A percentile compares a stretch with the other conserved stretches of the same genome.
Evolutionary conservation across 1,140 invertebrate species (phyloP).

Genomic region (Musca vetustissima): DNA sequence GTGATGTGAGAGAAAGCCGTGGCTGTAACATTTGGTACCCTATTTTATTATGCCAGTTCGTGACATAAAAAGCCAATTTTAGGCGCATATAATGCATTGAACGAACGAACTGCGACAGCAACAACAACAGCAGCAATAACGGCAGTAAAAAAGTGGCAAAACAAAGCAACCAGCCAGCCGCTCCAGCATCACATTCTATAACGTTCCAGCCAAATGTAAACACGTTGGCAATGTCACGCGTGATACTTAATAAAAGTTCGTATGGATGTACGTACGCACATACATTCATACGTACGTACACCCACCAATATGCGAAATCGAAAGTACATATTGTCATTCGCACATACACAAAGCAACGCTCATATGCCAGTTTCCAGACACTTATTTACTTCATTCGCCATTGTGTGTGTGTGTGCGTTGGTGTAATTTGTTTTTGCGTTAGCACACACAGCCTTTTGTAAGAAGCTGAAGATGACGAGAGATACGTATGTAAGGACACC

Average conservation of each 20-base stretch:
- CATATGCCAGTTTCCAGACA: not conserved
- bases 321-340: not conserved
- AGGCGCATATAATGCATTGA: conserved; percentile 17
- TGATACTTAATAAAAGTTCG: not conserved
- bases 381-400: not conserved
- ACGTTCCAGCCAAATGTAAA: conserved; percentile 2
- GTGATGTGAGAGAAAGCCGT: not conserved
- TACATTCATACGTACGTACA: too few relatives aligned
- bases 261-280: not conserved
- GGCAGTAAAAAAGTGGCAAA: not conserved
- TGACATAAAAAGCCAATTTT: conserved; percentile 23
- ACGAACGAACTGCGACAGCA: not conserved
- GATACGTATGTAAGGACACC: not conserved
- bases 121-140: not conserved
- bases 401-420: not conserved
- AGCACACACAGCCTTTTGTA: not conserved
- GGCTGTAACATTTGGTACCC: conserved; percentile 12
- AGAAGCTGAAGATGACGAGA: too few relatives aligned
- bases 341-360: too few relatives aligned
- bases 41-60: conserved; percentile 14
- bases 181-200: not conserved
- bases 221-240: conserved; percentile 14
- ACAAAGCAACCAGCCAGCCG: not conserved
- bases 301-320: not conserved
- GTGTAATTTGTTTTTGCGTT: not conserved